Evolutionary conservation across 1,140 invertebrate species (phyloP).

Genomic region (Antheraea pernyi): DNA sequence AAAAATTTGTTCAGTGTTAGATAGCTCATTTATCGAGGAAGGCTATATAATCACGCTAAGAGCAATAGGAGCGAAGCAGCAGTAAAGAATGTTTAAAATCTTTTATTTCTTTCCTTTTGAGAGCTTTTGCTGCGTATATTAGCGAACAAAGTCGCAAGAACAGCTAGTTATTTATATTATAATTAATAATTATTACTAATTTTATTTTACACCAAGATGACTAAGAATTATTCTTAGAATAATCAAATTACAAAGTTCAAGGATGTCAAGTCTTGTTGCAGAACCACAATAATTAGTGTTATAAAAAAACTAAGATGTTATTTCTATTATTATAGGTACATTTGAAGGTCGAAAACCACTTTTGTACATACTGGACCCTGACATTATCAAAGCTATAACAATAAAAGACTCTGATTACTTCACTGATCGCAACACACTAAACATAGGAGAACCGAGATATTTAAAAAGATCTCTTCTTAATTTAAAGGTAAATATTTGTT

Average conservation of each 20-base stretch:
- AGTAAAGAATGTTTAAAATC: too few relatives aligned
- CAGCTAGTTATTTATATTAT: too few relatives aligned
- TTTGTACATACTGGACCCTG: constrained; percentile 73
- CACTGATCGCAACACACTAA: constrained; percentile 63
- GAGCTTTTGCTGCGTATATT: too few relatives aligned
- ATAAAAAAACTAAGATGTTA: constrained; percentile 4
- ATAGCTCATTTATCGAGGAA: too few relatives aligned
- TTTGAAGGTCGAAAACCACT: constrained; percentile 73
- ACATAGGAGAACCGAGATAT: constrained; percentile 48
- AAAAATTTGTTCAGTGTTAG: too few relatives aligned
- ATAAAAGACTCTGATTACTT: constrained; percentile 82
- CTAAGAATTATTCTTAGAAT: background rate
- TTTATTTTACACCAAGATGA: background rate
- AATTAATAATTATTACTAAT: too few relatives aligned
- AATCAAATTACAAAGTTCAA: background rate
- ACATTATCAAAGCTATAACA: constrained; percentile 79
- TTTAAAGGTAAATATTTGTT: constrained; percentile 43
- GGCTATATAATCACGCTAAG: too few relatives aligned
- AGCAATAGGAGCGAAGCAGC: too few relatives aligned
- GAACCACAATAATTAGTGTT: constrained; percentile 12
- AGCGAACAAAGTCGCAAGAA: too few relatives aligned
- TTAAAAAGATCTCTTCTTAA: constrained; percentile 48
- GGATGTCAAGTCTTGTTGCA: background rate
- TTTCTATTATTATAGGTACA: constrained; percentile 56
- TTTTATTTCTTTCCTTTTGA: too few relatives aligned